Base-by-base conservation (phyloP, 2,113 vertebrate genomes). In the Cyanocitta stelleri region DNA sequence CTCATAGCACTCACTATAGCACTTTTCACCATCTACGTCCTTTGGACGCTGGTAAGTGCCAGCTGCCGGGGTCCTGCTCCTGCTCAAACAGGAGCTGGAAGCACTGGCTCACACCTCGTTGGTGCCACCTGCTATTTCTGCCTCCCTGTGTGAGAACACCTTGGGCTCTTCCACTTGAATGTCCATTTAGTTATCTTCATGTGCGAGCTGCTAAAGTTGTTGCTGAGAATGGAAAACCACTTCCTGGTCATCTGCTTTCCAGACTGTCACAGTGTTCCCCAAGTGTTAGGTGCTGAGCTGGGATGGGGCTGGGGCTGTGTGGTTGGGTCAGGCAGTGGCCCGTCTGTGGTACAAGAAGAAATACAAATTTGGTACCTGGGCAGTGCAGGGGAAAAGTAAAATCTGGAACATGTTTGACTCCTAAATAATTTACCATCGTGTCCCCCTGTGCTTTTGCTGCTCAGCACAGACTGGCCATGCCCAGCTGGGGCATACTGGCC, bases 21-120 rank as follows among this genome's bases (percentile, higher is more conserved):
- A 94, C 99, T 99, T 92, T 99, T 99, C 95, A 99, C 99, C 80
- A 99, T 99, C 98, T 99, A 99, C 3, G 98, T 99, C 93, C 99
- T 99, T 85, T 99, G 99, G 99, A 99, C 99, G 1, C 97, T 99
- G 98, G 99, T 99, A 98, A 98, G 98, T 98, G 55, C 19, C 80
- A 3, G 67, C 83, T 79, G 71, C 74, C 33, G 6, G 74, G 26
- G 37, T 39, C 58, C 39, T 62, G 19, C 13, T 54, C 10, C 41
- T 68, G 19, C n/a, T 58, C 43, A 4, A 9, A 7, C 13, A 21
- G 49, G 44, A 62, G 54, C 21, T 32, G 1, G 14, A 10, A 56
- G 73, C 7, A 0, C 35, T 30, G 79, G 75, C 48, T 87, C 1
- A 0, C 22, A 2, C 55, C 3, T 0, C 2, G 0, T 22, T 1